Evolutionary conservation across 2,113 vertebrate species (phyloP), one percentile per base, ranked within the genome.

Genomic region (Anolis sagrei): DNA sequence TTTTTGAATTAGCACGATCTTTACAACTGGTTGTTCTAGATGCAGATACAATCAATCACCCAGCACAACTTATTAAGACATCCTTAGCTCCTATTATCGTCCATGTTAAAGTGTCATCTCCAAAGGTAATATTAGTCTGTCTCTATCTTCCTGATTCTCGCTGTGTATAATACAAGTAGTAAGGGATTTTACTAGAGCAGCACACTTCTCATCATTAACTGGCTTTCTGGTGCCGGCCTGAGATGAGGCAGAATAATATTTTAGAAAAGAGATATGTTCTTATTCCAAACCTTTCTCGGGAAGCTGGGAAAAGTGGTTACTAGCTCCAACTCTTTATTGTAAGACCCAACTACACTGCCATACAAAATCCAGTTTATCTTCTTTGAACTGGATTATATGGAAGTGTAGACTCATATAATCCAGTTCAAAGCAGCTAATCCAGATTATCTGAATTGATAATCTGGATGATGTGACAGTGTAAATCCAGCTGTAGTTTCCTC

Each of bases 1-100:
- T 99, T 94, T 99, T 99, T 87, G 99, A 99, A 94, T 92, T 99
- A 96, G 98, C 98, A 68, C 95, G 98, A 90, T 98, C 98, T 83
- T 96, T 99, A 8, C 99, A 99, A 91, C 96, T 99, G 93, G 99
- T 99, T 49, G 98, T 99, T 89, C 93, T 99, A 87, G 98, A 99
- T 84, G 98, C 99, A 49, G 99, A 99, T 94, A 99, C 99, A 34
- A 99, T 99, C 92, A 99, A 99, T 88, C 98, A 99, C 91, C 99
- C 99, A 39, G 97, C 97, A 76, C 99, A 99, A 92, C 98, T 99
- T 76, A 97, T 98, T 94, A 99, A 99, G 97, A 99, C 98, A 11
- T 99, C 98, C 54, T 96, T 99, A 97, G 98, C 99, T 58, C 99
- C 99, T 39, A 99, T 99, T 92, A 98, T 99, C 51, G 97, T 99